Evolutionary conservation across 2,113 vertebrate species (phyloP), one percentile per base, ranked within the genome.

Genomic region (Gallinago paraguaiae): DNA sequence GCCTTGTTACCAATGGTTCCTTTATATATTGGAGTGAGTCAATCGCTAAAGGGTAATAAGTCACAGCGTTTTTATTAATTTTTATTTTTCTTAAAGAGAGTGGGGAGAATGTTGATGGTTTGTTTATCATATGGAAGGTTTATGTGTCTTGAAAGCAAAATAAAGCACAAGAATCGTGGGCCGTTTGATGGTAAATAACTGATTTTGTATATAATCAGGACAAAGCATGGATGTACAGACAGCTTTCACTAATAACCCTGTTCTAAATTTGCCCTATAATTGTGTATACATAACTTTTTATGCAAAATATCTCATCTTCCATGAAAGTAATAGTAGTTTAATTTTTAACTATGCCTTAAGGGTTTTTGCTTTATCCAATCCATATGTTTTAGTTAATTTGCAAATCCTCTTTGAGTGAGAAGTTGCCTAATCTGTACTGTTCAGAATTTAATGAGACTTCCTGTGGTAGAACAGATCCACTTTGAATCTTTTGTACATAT

Each of bases 391-490:
- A 76, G 67, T 88, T 82, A 77, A 82, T 72, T 88, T 94, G 63
- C 46, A 78, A 74, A 88, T 88, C 54, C 37, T 87, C 11, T 79
- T 76, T 65, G 63, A 65, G 25, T 64, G 72, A 70, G 59, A 76
- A 76, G 51, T 74, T 85, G 54, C 48, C 33, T 90, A 17, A 86
- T 88, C 61, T 77, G 16, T 88, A 37, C 79, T 85, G 61, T 46
- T 88, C 43, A 82, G 67, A 95, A 77, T 78, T 82, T 85, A 74
- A 79, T 85, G 45, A 81, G 67, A 50, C n/a, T 94, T 90, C 31
- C 46, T 82, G 18, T 60, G 45, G 35, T 78, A 81, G 75, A 90
- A 48, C 13, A 67, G 79, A 88, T 74, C 79, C 89, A 5, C 78
- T 92, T 69, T 35, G n/a, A 79, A 28, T 94, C 50, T 92, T 41